phyloP scores from a whole-genome alignment of 2,113 vertebrate species.

The Oncorhynchus tshawytscha region DNA sequence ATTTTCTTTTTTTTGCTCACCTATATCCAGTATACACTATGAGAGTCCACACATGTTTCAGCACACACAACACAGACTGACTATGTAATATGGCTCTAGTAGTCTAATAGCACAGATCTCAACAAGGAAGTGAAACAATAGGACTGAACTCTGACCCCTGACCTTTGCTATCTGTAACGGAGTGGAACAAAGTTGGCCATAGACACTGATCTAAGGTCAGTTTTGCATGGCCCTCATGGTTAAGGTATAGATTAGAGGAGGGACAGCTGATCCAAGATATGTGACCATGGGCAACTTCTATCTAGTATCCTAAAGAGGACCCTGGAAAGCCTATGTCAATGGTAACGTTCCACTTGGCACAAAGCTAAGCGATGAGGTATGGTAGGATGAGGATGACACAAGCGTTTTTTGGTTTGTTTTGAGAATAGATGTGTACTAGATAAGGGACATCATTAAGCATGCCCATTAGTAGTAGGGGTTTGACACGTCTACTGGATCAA shows the following conservation, averaged over 20 bases:
- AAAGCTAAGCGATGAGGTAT: conserved; percentile 7
- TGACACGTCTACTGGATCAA: background rate
- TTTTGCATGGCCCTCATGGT: background rate
- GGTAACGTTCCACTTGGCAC: background rate
- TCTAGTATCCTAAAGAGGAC: background rate
- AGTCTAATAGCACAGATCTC: conserved; percentile 50
- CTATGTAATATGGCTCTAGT: conserved; percentile 55
- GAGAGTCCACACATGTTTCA: conserved; percentile 50
- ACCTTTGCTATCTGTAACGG: conserved; percentile 19
- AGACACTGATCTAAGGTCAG: background rate
- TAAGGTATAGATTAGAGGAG: background rate
- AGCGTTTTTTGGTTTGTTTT: background rate
- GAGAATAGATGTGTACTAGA: conserved; percentile 3
- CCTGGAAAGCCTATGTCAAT: background rate
- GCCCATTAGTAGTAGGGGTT: background rate
- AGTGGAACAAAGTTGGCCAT: background rate
- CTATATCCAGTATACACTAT: conserved; percentile 40
- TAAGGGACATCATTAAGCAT: background rate
- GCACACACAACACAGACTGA: conserved; percentile 53
- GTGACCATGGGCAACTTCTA: background rate
- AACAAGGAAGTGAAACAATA: conserved; percentile 8
- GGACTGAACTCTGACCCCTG: conserved; percentile 26
- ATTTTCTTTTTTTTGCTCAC: conserved; percentile 16
- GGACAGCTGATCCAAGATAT: background rate
- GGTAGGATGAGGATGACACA: background rate